Conservation (phyloP, 2,888 invertebrate genomes). For the Plebejus argus region DNA sequence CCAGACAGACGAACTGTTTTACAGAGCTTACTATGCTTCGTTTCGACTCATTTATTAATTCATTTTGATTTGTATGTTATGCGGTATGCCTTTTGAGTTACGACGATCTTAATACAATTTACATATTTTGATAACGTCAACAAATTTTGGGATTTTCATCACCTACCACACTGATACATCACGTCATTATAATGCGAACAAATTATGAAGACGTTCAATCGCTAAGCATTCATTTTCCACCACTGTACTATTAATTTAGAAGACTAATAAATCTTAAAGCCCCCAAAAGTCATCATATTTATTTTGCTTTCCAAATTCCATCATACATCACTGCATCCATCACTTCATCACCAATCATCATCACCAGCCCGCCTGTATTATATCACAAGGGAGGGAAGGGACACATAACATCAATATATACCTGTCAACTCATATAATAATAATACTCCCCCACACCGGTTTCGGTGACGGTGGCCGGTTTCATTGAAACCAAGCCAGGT, state of each 20-base stretch:
- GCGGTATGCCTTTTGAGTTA: too few species aligned
- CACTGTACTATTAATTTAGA: neutral
- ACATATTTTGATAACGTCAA: too few species aligned
- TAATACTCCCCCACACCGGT: too few species aligned
- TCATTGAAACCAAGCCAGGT: too few species aligned
- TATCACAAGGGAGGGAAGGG: slow-evolving; percentile 2
- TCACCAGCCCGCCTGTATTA: neutral
- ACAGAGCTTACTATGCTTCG: neutral
- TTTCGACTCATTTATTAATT: neutral
- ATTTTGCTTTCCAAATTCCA: neutral
- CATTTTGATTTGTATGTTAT: too few species aligned
- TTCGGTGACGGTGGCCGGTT: too few species aligned
- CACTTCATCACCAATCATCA: slow-evolving; percentile 10
- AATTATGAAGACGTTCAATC: too few species aligned
- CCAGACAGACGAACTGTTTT: neutral
- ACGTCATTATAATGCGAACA: too few species aligned
- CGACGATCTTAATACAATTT: too few species aligned
- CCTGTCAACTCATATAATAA: neutral
- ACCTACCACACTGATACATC: too few species aligned
- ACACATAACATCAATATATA: slow-evolving; percentile 10
- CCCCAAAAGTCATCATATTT: neutral
- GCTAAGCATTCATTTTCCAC: neutral
- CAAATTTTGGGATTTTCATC: too few species aligned
- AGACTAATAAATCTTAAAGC: neutral
- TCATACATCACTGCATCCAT: neutral